phyloP scores from a whole-genome alignment of 2,888 invertebrate species.

The Capitulum mitella region DNA sequence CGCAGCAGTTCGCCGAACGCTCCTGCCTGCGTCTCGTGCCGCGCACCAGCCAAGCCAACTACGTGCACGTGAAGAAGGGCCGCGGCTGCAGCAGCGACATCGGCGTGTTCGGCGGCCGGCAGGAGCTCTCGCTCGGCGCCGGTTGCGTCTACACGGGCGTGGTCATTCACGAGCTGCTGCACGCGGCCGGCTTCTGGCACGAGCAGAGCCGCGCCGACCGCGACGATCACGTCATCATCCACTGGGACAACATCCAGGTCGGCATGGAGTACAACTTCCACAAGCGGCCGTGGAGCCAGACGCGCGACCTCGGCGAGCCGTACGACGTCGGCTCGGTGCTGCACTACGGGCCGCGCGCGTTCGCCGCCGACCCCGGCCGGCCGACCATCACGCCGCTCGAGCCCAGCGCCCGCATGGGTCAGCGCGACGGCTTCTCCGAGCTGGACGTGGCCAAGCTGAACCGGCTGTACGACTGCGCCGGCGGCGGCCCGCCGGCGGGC shows the following conservation, averaged over 20 bases:
- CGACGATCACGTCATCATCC: conserved; percentile 45
- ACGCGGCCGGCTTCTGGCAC: conserved; percentile 49
- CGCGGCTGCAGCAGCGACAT: conserved; percentile 46
- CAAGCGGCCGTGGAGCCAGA: conserved; percentile 40
- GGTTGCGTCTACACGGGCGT: conserved; percentile 44
- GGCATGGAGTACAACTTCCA: conserved; percentile 43
- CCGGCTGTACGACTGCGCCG: conserved; percentile 39
- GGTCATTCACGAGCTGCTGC: conserved; percentile 49
- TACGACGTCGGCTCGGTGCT: conserved; percentile 44
- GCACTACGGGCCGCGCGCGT: conserved; percentile 44
- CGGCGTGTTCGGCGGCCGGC: conserved; percentile 47
- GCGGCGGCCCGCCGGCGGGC: background rate
- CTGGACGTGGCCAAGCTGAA: conserved; percentile 41
- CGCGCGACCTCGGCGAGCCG: conserved; percentile 40
- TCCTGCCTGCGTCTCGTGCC: conserved; percentile 41
- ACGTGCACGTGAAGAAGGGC: conserved; percentile 37
- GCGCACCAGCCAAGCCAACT: conserved; percentile 38
- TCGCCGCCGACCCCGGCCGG: conserved; percentile 39
- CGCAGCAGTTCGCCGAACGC: conserved; percentile 31
- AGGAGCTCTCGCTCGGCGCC: conserved; percentile 44
- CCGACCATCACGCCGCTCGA: conserved; percentile 42
- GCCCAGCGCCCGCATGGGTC: conserved; percentile 40
- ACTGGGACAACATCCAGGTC: conserved; percentile 40
- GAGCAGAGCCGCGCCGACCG: conserved; percentile 48
- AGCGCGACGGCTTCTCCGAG: conserved; percentile 40